These are phyloP conservation scores for Archocentrus centrarchus DNA, from an alignment of 2,113 vertebrate genomes.

Conservation along the genomic window DNA sequence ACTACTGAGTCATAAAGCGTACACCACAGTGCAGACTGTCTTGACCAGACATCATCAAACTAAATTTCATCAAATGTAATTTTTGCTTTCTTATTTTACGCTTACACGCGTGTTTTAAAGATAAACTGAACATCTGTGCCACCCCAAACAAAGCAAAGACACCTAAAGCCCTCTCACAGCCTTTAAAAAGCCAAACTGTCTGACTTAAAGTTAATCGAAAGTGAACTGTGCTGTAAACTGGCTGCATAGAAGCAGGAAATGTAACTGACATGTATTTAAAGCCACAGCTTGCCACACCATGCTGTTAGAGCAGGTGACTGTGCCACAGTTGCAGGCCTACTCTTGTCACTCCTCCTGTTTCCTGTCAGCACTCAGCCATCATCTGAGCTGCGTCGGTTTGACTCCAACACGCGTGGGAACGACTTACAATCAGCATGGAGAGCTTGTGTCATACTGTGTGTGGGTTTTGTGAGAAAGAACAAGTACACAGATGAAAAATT, in stretches of 20 bases:
- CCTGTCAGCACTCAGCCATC: constrained; percentile 30
- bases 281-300: background rate
- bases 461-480: constrained; percentile 52
- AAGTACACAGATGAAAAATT: constrained; percentile 9
- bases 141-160: background rate
- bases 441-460: constrained; percentile 49
- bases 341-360: constrained; percentile 35
- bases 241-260: background rate
- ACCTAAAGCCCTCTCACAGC: background rate
- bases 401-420: constrained; percentile 34
- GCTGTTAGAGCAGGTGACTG: constrained; percentile 35
- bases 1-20: background rate
- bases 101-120: background rate
- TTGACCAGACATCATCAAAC: background rate
- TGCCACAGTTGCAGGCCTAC: constrained; percentile 24
- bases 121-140: background rate
- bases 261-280: background rate
- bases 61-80: background rate
- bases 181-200: background rate
- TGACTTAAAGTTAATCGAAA: background rate
- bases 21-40: background rate
- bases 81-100: background rate
- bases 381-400: constrained; percentile 39
- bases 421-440: constrained; percentile 4
- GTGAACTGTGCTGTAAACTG: background rate